Evolutionary conservation across 2,113 vertebrate genomes (phyloP).

Genomic region (Hippolais icterina): DNA sequence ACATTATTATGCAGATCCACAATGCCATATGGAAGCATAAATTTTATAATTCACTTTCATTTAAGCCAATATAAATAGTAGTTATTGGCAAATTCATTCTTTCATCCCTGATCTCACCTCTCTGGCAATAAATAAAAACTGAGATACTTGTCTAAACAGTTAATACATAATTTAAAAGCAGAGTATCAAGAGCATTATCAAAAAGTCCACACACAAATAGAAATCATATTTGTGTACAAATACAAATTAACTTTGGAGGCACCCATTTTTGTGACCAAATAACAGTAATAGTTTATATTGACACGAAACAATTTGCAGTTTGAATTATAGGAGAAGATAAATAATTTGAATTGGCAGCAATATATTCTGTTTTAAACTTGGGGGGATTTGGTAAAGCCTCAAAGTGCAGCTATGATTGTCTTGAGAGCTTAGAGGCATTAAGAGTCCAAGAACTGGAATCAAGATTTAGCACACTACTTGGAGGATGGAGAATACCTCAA

Average conservation of each 20-base stretch:
- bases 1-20: background rate
- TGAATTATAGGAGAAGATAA: background rate
- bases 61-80: background rate
- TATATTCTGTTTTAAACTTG: background rate
- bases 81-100: background rate
- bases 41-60: background rate
- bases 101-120: background rate
- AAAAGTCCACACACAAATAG: constrained; percentile 31
- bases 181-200: background rate
- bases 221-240: background rate
- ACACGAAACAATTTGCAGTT: background rate
- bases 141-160: background rate
- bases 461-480: background rate
- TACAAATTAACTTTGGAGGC: constrained; percentile 17
- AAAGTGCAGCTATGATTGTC: background rate
- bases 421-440: background rate
- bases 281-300: background rate
- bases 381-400: background rate
- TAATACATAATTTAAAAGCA: constrained; percentile 43
- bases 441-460: background rate
- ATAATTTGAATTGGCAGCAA: background rate
- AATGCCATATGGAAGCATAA: background rate
- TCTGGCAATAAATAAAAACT: background rate
- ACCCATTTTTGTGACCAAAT: constrained; percentile 10
- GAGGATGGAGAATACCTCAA: background rate